Percentiles rank a stretch among this genome's conserved stretches.
phyloP scores from a whole-genome alignment of 2,888 invertebrate genomes.

The Hermodice carunculata region DNA sequence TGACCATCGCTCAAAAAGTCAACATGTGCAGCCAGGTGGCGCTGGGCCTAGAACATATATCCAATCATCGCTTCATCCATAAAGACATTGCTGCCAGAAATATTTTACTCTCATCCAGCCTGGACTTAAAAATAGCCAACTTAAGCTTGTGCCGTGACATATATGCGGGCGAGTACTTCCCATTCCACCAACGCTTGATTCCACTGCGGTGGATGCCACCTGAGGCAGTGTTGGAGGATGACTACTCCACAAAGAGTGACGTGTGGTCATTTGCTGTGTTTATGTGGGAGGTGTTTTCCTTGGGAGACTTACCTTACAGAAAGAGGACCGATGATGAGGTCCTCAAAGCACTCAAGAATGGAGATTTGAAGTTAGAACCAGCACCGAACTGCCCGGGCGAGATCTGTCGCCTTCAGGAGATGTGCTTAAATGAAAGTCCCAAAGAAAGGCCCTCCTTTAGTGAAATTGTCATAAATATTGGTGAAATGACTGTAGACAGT shows the following conservation, averaged over 20 bases:
- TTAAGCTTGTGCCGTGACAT: conserved; percentile 86
- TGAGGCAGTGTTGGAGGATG: conserved; percentile 91
- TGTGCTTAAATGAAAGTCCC: conserved; percentile 66
- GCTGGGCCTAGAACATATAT: conserved; percentile 83
- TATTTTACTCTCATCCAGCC: conserved; percentile 84
- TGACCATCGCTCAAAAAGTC: conserved; percentile 72
- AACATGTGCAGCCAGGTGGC: conserved; percentile 78
- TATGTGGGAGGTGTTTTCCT: conserved; percentile 89
- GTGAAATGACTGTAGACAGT: conserved; percentile 57
- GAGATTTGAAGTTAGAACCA: conserved; percentile 42
- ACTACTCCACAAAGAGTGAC: conserved; percentile 93
- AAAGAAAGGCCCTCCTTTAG: conserved; percentile 69
- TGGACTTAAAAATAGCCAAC: conserved; percentile 86
- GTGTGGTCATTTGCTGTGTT: conserved; percentile 92
- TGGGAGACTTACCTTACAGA: conserved; percentile 83
- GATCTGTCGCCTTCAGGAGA: conserved; percentile 55
- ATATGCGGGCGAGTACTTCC: conserved; percentile 90
- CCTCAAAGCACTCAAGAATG: conserved; percentile 34
- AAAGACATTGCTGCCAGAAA: conserved; percentile 93
- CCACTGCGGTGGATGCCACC: conserved; percentile 90
- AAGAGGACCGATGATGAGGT: conserved; percentile 84
- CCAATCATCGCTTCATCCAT: conserved; percentile 84
- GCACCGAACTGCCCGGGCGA: conserved; percentile 61
- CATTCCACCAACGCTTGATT: conserved; percentile 71
- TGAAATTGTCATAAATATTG: conserved; percentile 63